Evolutionary conservation across 2,797 vertebrate genomes (phyloP).

Genomic region (Paedocypris micromegethes): DNA sequence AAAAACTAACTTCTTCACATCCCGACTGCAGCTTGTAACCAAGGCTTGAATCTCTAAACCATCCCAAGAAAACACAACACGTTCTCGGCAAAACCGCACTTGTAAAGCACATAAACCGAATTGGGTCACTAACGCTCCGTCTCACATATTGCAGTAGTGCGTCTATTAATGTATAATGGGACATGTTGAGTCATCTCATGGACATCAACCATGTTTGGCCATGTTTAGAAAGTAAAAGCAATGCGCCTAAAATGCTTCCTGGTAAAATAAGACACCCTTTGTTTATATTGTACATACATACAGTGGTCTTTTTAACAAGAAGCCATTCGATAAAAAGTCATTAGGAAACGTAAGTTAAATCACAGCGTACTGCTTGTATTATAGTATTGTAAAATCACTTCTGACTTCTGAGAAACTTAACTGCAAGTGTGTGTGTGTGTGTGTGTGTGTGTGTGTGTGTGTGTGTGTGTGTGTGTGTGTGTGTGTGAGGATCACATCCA

Average conservation of each 20-base stretch:
- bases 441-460: slow-evolving; percentile 49
- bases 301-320: slow-evolving; percentile 89
- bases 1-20: slow-evolving; percentile 71
- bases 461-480: slow-evolving; percentile 53
- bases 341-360: slow-evolving; percentile 43
- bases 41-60: background rate
- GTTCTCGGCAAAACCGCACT: slow-evolving; percentile 46
- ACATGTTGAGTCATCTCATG: slow-evolving; percentile 18
- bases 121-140: slow-evolving; percentile 59
- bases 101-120: slow-evolving; percentile 58
- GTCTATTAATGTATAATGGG: slow-evolving; percentile 15
- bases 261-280: slow-evolving; percentile 64
- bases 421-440: background rate
- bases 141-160: slow-evolving; percentile 20
- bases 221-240: slow-evolving; percentile 75
- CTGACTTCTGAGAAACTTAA: slow-evolving; percentile 58
- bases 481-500: slow-evolving; percentile 47
- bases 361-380: slow-evolving; percentile 72
- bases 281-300: slow-evolving; percentile 95
- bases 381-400: slow-evolving; percentile 77
- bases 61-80: slow-evolving; percentile 2
- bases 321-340: slow-evolving; percentile 61
- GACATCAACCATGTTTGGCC: slow-evolving; percentile 22
- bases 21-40: background rate
- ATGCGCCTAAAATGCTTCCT: slow-evolving; percentile 65